Conservation (phyloP, 2,797 vertebrate genomes). For the Falco columbarius region DNA sequence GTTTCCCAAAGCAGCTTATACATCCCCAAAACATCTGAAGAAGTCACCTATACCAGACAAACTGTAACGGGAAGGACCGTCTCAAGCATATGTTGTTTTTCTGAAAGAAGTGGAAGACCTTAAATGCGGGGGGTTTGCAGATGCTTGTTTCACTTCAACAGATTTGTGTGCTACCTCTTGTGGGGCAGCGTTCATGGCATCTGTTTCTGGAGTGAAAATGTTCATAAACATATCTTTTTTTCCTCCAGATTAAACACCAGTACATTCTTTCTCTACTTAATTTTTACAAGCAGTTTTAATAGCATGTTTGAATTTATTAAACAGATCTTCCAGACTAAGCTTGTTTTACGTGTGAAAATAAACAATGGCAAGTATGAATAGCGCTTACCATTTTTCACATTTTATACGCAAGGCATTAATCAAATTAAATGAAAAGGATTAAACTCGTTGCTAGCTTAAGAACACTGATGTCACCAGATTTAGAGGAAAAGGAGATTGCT, state of each 20-base stretch:
- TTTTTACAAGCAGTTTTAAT: not conserved
- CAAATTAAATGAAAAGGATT: not conserved
- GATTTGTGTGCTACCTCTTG: not conserved
- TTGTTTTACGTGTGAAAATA: not conserved
- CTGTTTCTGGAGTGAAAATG: not conserved
- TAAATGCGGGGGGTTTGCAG: not conserved
- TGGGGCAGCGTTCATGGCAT: not conserved
- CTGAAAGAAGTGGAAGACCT: not conserved
- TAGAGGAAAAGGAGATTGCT: not conserved
- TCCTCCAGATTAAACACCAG: not conserved
- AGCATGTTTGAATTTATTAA: not conserved
- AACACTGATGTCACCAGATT: not conserved
- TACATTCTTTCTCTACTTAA: not conserved
- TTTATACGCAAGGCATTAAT: not conserved
- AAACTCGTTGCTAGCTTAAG: not conserved
- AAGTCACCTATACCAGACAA: not conserved
- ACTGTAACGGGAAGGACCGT: not conserved
- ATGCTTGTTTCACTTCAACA: not conserved
- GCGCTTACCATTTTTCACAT: not conserved
- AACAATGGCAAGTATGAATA: not conserved
- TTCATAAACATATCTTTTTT: not conserved
- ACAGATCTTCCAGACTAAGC: not conserved
- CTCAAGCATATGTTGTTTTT: not conserved
- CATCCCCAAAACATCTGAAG: not conserved
- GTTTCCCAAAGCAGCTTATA: not conserved